Conservation (phyloP, 2,888 invertebrate genomes). For the Drosophila koepferae region DNA sequence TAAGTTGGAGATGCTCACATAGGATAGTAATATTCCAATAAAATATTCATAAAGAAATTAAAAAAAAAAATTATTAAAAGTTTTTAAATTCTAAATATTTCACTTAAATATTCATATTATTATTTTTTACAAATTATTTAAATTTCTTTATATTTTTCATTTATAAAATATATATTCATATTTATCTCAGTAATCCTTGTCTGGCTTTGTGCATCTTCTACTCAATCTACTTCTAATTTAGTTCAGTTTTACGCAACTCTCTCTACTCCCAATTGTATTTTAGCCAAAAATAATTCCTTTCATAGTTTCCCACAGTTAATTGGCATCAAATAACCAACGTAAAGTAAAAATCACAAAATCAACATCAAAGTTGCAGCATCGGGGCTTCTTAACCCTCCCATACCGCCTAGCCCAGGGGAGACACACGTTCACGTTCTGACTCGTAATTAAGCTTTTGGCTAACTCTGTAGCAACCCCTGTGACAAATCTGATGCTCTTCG, state of each 20-base stretch:
- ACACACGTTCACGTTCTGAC: constrained; percentile 21
- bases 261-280: neutral
- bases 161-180: too few relatives aligned
- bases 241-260: neutral
- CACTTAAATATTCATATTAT: too few relatives aligned
- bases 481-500: constrained; percentile 64
- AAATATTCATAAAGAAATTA: too few relatives aligned
- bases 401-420: neutral
- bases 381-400: neutral
- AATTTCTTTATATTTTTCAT: too few relatives aligned
- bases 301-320: constrained; percentile 42
- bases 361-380: constrained; percentile 60
- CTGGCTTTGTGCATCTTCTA: too few relatives aligned
- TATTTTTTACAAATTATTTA: too few relatives aligned
- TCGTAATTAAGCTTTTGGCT: constrained; percentile 67
- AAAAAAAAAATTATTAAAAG: too few relatives aligned
- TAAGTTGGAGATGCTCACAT: too few relatives aligned
- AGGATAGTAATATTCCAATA: too few relatives aligned
- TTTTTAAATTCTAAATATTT: too few relatives aligned
- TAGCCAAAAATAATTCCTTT: neutral
- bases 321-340: constrained; percentile 66
- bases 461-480: constrained; percentile 57
- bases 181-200: too few relatives aligned
- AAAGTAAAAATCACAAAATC: constrained; percentile 34
- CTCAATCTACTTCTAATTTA: too few relatives aligned